phyloP scores from a whole-genome alignment of 2,797 vertebrate species.

The Eremophila alpestris region DNA sequence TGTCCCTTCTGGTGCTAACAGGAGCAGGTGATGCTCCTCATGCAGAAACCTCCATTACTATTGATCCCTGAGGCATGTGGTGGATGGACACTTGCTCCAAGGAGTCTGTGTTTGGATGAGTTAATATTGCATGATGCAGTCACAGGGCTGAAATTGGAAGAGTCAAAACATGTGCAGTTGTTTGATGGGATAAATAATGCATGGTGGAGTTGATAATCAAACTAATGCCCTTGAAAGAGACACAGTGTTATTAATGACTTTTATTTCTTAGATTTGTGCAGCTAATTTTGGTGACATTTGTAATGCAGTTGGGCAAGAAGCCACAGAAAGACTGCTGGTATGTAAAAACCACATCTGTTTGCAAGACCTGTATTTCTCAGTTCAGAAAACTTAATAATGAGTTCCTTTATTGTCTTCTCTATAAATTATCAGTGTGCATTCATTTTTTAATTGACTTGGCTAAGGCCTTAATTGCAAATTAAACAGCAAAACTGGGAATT shows the following conservation, averaged over 20 bases:
- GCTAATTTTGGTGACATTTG: conserved; percentile 92
- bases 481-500: neutral
- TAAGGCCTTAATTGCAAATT: neutral
- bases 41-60: neutral
- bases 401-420: neutral
- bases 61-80: neutral
- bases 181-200: neutral
- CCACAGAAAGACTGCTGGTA: conserved; percentile 91
- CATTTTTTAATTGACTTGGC: neutral
- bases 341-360: conserved; percentile 43
- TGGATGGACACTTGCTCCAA: neutral
- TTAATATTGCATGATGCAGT: neutral
- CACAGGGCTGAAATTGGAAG: conserved; percentile 4
- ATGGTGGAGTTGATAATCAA: neutral
- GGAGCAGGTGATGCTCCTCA: neutral
- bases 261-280: conserved; percentile 84
- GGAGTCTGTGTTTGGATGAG: neutral
- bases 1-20: neutral
- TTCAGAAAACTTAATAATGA: neutral
- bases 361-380: neutral
- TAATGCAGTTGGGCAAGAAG: conserved; percentile 90
- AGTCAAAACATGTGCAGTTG: neutral
- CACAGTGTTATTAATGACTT: neutral
- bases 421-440: neutral
- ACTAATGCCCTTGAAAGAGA: neutral